Evolutionary conservation across 2,888 invertebrate genomes (phyloP), one percentile per base, ranked within the genome.

Genomic region (Lucinisca nassula): DNA sequence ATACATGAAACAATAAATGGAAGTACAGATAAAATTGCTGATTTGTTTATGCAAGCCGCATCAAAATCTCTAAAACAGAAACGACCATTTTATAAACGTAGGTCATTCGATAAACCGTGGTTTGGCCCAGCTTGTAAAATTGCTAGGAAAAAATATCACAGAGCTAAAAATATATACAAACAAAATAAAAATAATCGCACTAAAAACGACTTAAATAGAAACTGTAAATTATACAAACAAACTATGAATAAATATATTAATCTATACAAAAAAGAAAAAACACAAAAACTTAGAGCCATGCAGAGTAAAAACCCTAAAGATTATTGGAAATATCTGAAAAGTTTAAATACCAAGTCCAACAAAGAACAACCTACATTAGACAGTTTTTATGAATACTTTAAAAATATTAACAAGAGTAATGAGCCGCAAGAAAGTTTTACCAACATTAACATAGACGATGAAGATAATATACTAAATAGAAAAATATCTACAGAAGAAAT

Each of bases 301-400:
- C 35, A 73, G 38, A 38, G 4, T 35, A 70, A 12, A 21, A 75
- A 75, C 27, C 75, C 49, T 32, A 75, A 75, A 45, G 75, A 75
- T 24, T 75, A 75, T 21, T 51, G 75, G 75, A 75, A 75, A 30
- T 40, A 45, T 27, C 10, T 75, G 10, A 75, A 75, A 45, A 75
- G 30, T 8, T 37, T 24, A 21, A n/a, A 24, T 45, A 21, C 17
- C 2, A 40, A 30, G 27, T 6, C 24, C n/a, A 30, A 30, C 8
- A 75, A 40, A 24, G 10, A 30, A 75, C 21, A n/a, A 12, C 24
- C 49, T 30, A n/a, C 40, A 21, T 45, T 75, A 30, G 30, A 75
- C 30, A 21, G 17, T 30, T 45, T 75, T 1, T 49, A 45, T 32
- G 75, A 75, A 24, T 27, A 30, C 30, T 75, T 75, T 75, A 75